Base-by-base conservation (phyloP, 2,797 vertebrate genomes). In the Etheostoma perlongum region DNA sequence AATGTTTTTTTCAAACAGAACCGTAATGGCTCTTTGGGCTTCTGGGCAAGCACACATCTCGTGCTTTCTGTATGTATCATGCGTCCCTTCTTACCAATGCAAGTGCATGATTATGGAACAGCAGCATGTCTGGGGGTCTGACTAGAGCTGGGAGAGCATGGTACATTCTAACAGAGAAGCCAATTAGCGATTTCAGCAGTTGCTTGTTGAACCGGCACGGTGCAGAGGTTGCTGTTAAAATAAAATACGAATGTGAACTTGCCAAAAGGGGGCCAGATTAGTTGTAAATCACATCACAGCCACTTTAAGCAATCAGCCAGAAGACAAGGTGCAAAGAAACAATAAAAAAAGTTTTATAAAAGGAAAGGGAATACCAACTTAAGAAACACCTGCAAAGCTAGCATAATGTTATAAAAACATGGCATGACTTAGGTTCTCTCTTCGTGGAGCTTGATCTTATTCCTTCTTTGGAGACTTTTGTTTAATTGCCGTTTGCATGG, bases 401-500 rank as follows among this genome's bases (percentile, higher is more conserved):
- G 88, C 88, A 85, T 75, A 11, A 33, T 55, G 88, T 63, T 78
- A 76, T 46, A 85, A 81, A 90, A 83, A 78, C 78, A 82, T 67
- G 76, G 64, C 52, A 64, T 27, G 19, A 72, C 81, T 84, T 65
- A 75, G 44, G 51, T 52, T 83, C 79, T 76, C 73, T 46, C 51
- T 5, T 77, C 83, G 60, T 68, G 46, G 36, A 70, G 62, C 89
- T 84, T 88, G 78, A 88, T 92, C 80, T 61, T 75, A 91, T 89
- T 88, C 78, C 74, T 88, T 78, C 85, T 82, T 83, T 13, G 49
- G 88, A 91, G 84, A 89, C 70, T 74, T 83, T 66, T 76, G 72
- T 90, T 89, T 93, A 93, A 94, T 94, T 93, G 91, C 72, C 68
- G 62, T 76, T 89, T 85, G 48, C 87, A 78, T 76, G 88, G 85